Evolutionary conservation across 2,113 vertebrate species (phyloP), one percentile per base, ranked within the genome.

Genomic region (Eleginops maclovinus): DNA sequence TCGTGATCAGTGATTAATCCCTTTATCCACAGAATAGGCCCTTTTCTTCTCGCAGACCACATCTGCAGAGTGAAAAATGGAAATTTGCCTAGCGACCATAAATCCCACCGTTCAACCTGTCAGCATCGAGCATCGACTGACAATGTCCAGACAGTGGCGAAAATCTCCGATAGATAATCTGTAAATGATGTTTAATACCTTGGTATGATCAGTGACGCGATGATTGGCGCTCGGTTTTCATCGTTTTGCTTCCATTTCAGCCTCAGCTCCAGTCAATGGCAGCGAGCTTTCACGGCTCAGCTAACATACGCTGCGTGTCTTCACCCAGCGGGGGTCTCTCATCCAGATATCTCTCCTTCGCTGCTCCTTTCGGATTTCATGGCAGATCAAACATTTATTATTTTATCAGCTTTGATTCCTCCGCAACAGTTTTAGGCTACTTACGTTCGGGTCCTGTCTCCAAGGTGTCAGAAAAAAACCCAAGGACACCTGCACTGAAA

Each of bases 401-500:
- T 55, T 28, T 85, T 43, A 84, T 88, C 84, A 82, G 74, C 88
- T 72, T 17, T 61, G 76, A 78, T 56, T 87, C 83, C 68, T 59
- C 63, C 66, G 78, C 72, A 17, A 0, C 81, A 31, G 81, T 75
- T 31, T 85, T 81, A 74, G 84, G 77, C 79, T 82, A 75, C 87
- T 87, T 84, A 84, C 81, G 60, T 77, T 78, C 72, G 71, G 72
- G 44, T 84, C 72, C 44, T 56, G 81, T 85, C 79, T 87, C 75
- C 78, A 84, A 89, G 78, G 80, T 91, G 91, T 84, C 89, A 90
- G 22, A 59, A 55, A 79, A 51, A 56, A 51, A 43, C 11, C 24
- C 72, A 82, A 83, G 84, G 92, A 90, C 91, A 93, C 90, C 92
- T 93, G 91, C 89, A 43, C 83, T 85, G 83, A 88, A 60, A 88